Evolutionary conservation across 2,888 invertebrate genomes (phyloP).

Genomic region (Gandaritis pyraliata): DNA sequence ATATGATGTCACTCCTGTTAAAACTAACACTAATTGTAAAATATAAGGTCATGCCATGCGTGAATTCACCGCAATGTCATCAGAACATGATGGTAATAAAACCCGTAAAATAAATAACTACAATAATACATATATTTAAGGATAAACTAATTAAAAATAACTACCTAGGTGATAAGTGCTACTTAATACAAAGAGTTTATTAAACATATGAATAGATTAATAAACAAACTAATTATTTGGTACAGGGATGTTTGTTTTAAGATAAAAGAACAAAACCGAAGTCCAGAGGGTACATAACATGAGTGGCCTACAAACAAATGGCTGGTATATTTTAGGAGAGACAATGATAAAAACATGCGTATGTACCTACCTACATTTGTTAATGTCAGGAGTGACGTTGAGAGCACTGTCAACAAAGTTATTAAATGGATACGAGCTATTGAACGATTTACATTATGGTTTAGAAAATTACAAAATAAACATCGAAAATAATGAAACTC

Average conservation of each 20-base stretch:
- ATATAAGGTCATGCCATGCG: slow-evolving; percentile 25
- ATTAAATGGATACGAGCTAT: background rate
- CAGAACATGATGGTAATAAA: slow-evolving; percentile 2
- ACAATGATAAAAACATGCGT: too few relatives aligned
- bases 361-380: too few relatives aligned
- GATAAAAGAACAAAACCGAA: background rate
- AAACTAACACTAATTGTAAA: slow-evolving; percentile 33
- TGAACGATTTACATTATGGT: background rate
- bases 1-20: slow-evolving; percentile 44
- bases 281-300: too few relatives aligned
- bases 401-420: too few relatives aligned
- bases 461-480: background rate
- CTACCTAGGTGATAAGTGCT: background rate
- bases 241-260: too few relatives aligned
- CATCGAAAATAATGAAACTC: slow-evolving; percentile 4
- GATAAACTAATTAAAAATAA: background rate
- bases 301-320: too few relatives aligned
- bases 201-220: background rate
- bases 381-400: too few relatives aligned
- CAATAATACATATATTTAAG: background rate
- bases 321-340: too few relatives aligned
- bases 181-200: background rate
- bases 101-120: background rate
- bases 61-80: slow-evolving; percentile 19
- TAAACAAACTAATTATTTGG: background rate